These are phyloP conservation scores for Drosophila niveifrons DNA, from an alignment of 2,888 invertebrate species.

Conservation along the genomic window DNA sequence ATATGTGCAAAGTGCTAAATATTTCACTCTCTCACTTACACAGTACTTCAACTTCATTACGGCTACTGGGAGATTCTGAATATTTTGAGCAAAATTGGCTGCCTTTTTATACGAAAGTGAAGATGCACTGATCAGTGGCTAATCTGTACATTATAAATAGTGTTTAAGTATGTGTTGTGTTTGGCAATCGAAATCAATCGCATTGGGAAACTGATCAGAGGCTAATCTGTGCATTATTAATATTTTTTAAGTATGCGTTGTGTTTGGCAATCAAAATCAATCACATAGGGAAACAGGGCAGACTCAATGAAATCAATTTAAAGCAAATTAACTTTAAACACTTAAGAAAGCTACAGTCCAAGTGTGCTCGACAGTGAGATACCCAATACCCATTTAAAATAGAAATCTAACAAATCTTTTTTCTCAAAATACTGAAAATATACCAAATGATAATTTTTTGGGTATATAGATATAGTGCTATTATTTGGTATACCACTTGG, in stretches of 20 bases:
- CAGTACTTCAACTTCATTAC: slow-evolving; percentile 46
- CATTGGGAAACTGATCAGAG: not conserved
- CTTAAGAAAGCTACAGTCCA: too few relatives aligned
- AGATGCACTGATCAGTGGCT: not conserved
- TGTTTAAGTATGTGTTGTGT: not conserved
- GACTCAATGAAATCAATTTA: not conserved
- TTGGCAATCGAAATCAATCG: slow-evolving; percentile 9
- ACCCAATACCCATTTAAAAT: too few relatives aligned
- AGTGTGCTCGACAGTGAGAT: too few relatives aligned
- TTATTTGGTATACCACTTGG: too few relatives aligned
- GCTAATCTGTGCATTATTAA: slow-evolving; percentile 7
- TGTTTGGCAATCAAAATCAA: slow-evolving; percentile 14
- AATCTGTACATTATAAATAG: slow-evolving; percentile 4
- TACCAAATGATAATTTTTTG: too few relatives aligned
- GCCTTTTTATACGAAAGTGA: slow-evolving; percentile 28
- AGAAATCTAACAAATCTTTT: too few relatives aligned
- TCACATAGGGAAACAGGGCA: not conserved
- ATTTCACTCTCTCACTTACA: slow-evolving; percentile 38
- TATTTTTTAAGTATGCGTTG: not conserved
- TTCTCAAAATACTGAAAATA: too few relatives aligned
- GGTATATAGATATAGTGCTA: too few relatives aligned
- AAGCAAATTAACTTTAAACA: too few relatives aligned
- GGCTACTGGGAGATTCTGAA: not conserved
- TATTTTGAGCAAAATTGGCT: not conserved
- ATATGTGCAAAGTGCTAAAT: too few relatives aligned